A percentile compares a stretch with the other conserved stretches of the same genome.
phyloP scores from a whole-genome alignment of 2,888 invertebrate genomes.

The Acronicta psi region DNA sequence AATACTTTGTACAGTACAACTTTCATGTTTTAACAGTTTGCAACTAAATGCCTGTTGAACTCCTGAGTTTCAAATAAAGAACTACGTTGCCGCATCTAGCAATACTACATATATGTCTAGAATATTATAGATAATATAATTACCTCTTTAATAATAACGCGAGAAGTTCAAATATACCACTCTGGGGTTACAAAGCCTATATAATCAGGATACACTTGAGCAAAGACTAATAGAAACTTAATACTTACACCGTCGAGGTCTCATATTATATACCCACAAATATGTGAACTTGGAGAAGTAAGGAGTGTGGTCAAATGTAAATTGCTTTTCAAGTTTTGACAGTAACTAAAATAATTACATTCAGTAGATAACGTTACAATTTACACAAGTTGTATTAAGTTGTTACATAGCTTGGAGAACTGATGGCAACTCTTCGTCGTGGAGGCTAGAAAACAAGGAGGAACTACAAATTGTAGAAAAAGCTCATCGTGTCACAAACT shows the following conservation, averaged over 20 bases:
- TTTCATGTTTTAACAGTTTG: too few relatives aligned
- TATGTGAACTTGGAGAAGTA: not conserved
- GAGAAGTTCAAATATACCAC: constrained; percentile 18
- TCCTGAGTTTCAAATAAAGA: not conserved
- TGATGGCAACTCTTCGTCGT: too few relatives aligned
- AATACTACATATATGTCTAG: not conserved
- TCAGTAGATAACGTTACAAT: too few relatives aligned
- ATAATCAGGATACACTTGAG: constrained; percentile 29
- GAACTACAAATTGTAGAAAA: not conserved
- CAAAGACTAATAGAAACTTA: constrained; percentile 56
- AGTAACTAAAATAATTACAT: not conserved
- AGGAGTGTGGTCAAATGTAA: not conserved
- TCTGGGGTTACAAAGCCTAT: constrained; percentile 25
- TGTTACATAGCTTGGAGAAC: too few relatives aligned
- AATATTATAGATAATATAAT: constrained; percentile 2
- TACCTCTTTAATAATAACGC: constrained; percentile 19
- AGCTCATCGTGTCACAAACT: not conserved
- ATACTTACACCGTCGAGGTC: constrained; percentile 46
- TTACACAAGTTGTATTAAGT: too few relatives aligned
- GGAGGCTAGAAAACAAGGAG: too few relatives aligned
- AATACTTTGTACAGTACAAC: too few relatives aligned
- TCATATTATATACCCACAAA: too few relatives aligned
- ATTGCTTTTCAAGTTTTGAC: not conserved
- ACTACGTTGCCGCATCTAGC: not conserved
- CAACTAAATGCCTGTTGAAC: too few relatives aligned